Evolutionary conservation across 2,113 vertebrate species (phyloP), one percentile per base, ranked within the genome.

Genomic region (Sisor rabdophorus): DNA sequence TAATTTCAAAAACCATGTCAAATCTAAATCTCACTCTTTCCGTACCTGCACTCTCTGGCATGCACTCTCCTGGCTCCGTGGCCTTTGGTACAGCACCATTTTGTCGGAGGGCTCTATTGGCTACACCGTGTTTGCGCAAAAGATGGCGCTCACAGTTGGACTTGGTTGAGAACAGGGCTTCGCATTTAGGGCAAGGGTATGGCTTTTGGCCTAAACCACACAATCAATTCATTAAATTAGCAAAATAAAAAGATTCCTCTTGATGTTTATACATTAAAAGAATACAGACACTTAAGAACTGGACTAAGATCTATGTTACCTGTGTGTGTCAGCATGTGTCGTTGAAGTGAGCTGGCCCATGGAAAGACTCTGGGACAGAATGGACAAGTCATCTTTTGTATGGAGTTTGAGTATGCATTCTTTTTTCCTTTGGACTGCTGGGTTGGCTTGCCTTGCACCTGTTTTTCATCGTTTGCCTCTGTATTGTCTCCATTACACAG

Each of bases 261-360:
- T 0, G 17, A 4, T 50, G 15, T 32, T 16, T 24, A 28, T 28
- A 17, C 47, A 44, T 15, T 12, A n/a, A n/a, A 28, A 58, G 19
- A 28, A 55, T 26, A 44, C n/a, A 73, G 13, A 47, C 36, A 47
- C 26, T 28, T 10, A 48, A 52, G 40, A 9, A 36, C 44, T 16
- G n/a, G n/a, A 40, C 53, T 44, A 11, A 26, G 30, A 30, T 36
- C 17, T 26, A 44, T 32, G 91, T 93, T 92, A 98, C 97, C 96
- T 54, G 95, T 95, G 90, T 99, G 97, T 28, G 95, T 97, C 60
- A 99, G 92, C 94, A 98, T 93, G 89, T 98, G 97, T 68, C 92
- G 91, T 89, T 99, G 95, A 79, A 98, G 89, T 2, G 97, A 98
- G 86, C 93, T 94, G 75, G 92, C 93, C 97, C 97, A 98, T 1